Evolutionary conservation across 53 echinoderm and acorn worm species (phyloP), one percentile per base, ranked within the genome.

Genomic region (Temnopleurus reevesii): DNA sequence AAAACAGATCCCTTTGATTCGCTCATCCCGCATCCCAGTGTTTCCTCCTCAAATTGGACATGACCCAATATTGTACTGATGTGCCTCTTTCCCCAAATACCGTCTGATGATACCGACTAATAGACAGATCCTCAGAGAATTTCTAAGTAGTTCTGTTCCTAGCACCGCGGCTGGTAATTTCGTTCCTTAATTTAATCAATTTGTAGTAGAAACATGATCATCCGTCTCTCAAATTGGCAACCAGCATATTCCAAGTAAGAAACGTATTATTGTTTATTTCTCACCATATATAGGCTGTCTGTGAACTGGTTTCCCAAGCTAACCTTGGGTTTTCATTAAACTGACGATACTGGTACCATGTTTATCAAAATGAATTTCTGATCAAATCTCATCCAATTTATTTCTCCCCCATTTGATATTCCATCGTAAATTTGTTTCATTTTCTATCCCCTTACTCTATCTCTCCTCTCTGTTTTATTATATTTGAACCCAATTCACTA

Each of bases 181-280:
- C 83, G 30, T 36, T 83, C 54, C 83, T 36, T 83, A 83, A 83
- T 55, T 83, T 30, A 83, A 83, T 83, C 83, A 83, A 83, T 83
- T 83, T 83, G 83, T 83, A 53, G 34, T 19, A 33, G 83, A 83
- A 83, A 83, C 83, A 83, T 55, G 83, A 83, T 55, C 83, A 55
- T 83, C 35, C 83, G 30, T 83, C 83, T 36, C 36, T 12, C 7
- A 19, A 56, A 83, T 55, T 83, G 54, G 57, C 55, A 34, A 19
- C 4, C 35, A 21, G 83, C 31, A 56, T 18, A 83, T 35, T 53
- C 57, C 83, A 24, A 33, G 55, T 38, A 26, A 28, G 3, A 13
- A n/a, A n/a, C n/a, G n/a, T n/a, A n/a, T n/a, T n/a, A n/a, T n/a
- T n/a, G n/a, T n/a, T n/a, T n/a, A n/a, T n/a, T n/a, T n/a, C n/a